Evolutionary conservation across 2,113 vertebrate species (phyloP), one percentile per base, ranked within the genome.

Genomic region (Cephalopterus ornatus): DNA sequence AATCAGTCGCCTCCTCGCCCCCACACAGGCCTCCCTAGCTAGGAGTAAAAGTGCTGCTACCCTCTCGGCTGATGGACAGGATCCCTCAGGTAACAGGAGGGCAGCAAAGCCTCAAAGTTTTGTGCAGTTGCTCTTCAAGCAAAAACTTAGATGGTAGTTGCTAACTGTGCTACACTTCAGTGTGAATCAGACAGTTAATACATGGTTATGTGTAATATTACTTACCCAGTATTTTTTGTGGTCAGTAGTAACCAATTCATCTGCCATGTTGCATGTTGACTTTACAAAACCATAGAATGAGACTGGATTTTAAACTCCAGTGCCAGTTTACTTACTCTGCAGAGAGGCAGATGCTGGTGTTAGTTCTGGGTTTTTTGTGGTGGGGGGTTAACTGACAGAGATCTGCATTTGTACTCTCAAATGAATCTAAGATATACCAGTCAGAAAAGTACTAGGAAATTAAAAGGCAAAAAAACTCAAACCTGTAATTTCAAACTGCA

Each of bases 11-110:
- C 98, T 99, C 92, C 98, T 99, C 75, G 97, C 98, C 92, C 99
- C 99, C 95, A 99, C 99, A 95, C 98, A 99, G 98, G 98, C 98
- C 61, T 99, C 99, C 92, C 97, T 99, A 98, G 99, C 99, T 98
- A 99, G 98, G 98, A 99, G 99, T 98, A 99, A 99, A 98, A 99
- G 99, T 83, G 97, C 98, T 95, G 98, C 98, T 81, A 96, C 98
- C 89, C 98, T 99, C 61, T 98, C 98, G 71, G 97, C 98, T 87
- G 98, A 98, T 97, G 98, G 98, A 98, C 98, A 98, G 95, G 97
- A 99, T 93, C 95, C 95, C 95, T 94, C 98, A 99, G 99, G 99
- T 99, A 99, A 99, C 96, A 95, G 88, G 85, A 92, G 62, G 96
- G 59, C 85, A 86, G 76, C 72, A 87, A 93, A 95, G 49, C 88